Evolutionary conservation across 2,113 vertebrate genomes (phyloP).

Genomic region (Thunnus thynnus): DNA sequence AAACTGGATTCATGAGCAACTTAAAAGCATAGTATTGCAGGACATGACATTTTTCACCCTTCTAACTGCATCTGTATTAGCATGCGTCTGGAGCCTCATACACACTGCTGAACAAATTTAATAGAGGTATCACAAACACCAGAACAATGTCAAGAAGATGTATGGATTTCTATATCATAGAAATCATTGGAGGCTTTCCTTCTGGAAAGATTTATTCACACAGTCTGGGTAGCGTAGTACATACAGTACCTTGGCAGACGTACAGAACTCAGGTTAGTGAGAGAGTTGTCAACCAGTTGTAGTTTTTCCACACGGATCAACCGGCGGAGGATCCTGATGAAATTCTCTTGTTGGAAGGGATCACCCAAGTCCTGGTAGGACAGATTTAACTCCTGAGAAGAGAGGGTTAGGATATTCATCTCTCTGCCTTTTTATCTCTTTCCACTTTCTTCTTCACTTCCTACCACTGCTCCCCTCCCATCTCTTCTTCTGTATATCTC

Average conservation of each 20-base stretch:
- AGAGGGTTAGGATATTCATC: constrained; percentile 19
- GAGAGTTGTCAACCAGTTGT: constrained; percentile 92
- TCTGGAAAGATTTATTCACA: background rate
- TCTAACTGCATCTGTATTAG: too few species aligned
- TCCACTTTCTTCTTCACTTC: background rate
- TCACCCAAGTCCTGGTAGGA: constrained; percentile 96
- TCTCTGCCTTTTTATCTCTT: background rate
- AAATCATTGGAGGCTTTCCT: background rate
- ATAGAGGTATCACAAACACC: too few species aligned
- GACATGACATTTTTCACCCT: too few species aligned
- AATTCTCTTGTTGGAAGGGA: constrained; percentile 90
- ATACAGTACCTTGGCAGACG: constrained; percentile 91
- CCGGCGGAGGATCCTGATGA: constrained; percentile 90
- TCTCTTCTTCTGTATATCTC: background rate
- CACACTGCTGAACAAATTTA: too few species aligned
- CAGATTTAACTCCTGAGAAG: constrained; percentile 90
- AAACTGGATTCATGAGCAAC: too few species aligned
- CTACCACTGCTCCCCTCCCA: background rate
- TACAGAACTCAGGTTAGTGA: constrained; percentile 91
- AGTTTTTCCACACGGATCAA: constrained; percentile 93
- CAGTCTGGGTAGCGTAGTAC: constrained; percentile 17
- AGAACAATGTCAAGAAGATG: too few species aligned
- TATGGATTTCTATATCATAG: too few species aligned
- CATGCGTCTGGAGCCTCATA: too few species aligned
- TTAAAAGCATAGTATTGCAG: too few species aligned